Evolutionary conservation across 2,888 invertebrate genomes (phyloP), one percentile per base, ranked within the genome.

Genomic region (Phengaris alcon): DNA sequence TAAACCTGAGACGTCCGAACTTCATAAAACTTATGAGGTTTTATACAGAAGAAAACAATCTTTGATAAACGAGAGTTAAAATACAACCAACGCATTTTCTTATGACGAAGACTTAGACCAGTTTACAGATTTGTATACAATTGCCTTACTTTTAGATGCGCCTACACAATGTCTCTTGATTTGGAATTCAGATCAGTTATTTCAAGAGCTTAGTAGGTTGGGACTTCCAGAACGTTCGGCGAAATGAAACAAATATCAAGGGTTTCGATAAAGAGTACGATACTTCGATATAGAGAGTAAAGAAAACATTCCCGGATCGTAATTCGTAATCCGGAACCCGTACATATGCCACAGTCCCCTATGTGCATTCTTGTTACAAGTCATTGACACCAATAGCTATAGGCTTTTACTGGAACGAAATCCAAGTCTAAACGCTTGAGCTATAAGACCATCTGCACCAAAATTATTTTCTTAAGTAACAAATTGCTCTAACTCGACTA

Each of bases 61-160:
- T 35, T 22, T 10, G 9, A 13, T 35, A 44, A 64, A 35, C 64
- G 64, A 64, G 64, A 64, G 15, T 51, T 22, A 48, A 48, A 12
- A 70, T 70, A 51, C 70, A 51, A 70, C 70, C 51, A 70, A 70
- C 70, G 70, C 48, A 48, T 64, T 13, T 64, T 44, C 64, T 35
- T 35, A 64, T 64, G 64, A 64, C 64, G 64, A 64, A 64, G 13
- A 64, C 64, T 59, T 13, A 35, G 44, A 64, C 64, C 64, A 64
- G 64, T 64, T 64, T 64, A 64, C 64, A 64, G 35, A 64, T 64
- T 64, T 64, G 64, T 64, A 64, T 64, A 64, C 64, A 64, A 64
- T 64, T 35, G 13, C 35, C 64, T 64, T 64, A 35, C 13, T 64
- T 64, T 44, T 64, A 44, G 35, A 35, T 44, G 35, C 35, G 13